Percentiles rank a stretch among this genome's conserved stretches.
phyloP scores from a whole-genome alignment of 2,888 invertebrate genomes.

The Syrista parreyssii region DNA sequence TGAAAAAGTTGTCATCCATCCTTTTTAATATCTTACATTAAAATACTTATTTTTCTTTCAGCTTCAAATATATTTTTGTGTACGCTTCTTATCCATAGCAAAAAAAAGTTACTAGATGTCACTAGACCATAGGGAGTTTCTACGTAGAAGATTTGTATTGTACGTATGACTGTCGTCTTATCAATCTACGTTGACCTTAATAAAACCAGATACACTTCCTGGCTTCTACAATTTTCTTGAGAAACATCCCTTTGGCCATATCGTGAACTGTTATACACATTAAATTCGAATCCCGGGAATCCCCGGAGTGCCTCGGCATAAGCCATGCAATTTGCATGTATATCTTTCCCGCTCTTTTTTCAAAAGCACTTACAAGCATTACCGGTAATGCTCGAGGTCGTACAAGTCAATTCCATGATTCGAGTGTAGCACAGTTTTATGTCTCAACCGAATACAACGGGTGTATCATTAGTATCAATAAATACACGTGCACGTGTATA shows the following conservation, averaged over 20 bases:
- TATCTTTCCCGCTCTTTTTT: constrained; percentile 42
- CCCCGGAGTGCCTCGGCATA: background rate
- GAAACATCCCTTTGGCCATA: background rate
- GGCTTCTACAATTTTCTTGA: background rate
- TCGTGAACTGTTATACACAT: background rate
- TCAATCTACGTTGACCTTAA: background rate
- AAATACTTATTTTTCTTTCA: background rate
- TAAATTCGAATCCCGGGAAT: background rate
- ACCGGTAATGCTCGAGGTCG: constrained; percentile 47
- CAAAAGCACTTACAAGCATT: constrained; percentile 47
- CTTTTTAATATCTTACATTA: background rate
- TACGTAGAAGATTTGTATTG: background rate
- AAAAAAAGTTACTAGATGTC: background rate
- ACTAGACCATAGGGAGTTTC: background rate
- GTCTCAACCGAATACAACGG: background rate
- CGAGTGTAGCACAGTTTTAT: background rate
- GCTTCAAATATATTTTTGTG: background rate
- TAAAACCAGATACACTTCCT: background rate
- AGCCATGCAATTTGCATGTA: constrained; percentile 50
- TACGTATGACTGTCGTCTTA: background rate
- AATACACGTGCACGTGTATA: background rate
- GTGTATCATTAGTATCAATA: background rate
- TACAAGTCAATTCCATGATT: constrained; percentile 49
- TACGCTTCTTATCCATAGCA: background rate
- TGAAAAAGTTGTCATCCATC: background rate